These are phyloP conservation scores for Gouania willdenowi DNA, from an alignment of 2,797 vertebrate species.

Conservation along the genomic window DNA sequence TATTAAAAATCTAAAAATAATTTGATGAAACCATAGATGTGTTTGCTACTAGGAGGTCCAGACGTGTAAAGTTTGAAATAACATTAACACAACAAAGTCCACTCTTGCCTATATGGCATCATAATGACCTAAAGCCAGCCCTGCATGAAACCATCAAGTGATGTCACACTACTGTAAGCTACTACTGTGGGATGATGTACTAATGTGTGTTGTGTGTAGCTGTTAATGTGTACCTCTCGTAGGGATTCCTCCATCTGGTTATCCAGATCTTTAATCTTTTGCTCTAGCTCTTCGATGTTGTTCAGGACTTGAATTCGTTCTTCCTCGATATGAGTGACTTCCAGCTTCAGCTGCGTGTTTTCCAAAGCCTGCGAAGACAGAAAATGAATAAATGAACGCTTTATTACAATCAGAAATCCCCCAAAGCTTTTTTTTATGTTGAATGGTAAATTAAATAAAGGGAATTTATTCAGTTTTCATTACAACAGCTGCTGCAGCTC, in stretches of 20 bases:
- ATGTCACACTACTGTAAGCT: no score
- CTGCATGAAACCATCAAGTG: no score
- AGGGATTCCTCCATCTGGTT: conserved; percentile 97
- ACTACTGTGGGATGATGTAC: no score
- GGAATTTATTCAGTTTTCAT: no score
- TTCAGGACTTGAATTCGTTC: conserved; percentile 87
- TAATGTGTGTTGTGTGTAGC: no score
- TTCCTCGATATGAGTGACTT: conserved; percentile 85
- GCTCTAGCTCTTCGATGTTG: conserved; percentile 92
- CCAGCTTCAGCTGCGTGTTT: conserved; percentile 81
- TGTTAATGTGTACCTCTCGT: conserved; percentile 85
- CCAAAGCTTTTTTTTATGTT: conserved; percentile 2
- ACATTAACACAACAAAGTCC: no score
- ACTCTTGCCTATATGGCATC: no score
- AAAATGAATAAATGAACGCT: conserved; percentile 14
- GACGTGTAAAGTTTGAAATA: no score
- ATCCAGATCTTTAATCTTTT: conserved; percentile 95
- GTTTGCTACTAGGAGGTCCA: no score
- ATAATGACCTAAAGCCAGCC: no score
- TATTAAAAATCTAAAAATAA: no score
- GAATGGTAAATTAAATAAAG: conserved; percentile 8
- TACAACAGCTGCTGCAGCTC: conserved; percentile 56
- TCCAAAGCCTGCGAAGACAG: conserved; percentile 72
- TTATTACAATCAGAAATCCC: background rate
- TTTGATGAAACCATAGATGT: no score